Conservation (phyloP, 2,797 vertebrate species). For the Enteromius thamalakanensis region DNA sequence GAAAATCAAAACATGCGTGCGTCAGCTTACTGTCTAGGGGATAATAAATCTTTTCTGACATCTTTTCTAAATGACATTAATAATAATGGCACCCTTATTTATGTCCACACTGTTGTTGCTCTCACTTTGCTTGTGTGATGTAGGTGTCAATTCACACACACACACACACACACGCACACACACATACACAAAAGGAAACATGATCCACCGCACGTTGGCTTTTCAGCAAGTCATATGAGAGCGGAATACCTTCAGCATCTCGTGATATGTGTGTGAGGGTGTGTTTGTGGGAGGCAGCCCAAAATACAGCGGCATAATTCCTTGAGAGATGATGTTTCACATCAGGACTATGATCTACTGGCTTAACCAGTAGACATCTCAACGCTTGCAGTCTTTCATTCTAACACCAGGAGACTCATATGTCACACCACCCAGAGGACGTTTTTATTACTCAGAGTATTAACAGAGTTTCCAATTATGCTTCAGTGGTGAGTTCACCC, state of each 20-base stretch:
- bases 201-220: conserved; percentile 12
- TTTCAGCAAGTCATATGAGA: conserved; percentile 42
- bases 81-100: conserved; percentile 1
- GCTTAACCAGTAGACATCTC: conserved; percentile 45
- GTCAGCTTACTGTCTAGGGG: not conserved
- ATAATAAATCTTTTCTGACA: not conserved
- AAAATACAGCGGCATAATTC: conserved; percentile 38
- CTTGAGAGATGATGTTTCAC: conserved; percentile 47
- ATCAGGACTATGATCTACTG: conserved; percentile 39
- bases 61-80: not conserved
- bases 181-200: conserved; percentile 28
- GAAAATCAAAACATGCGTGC: not conserved
- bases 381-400: conserved; percentile 8
- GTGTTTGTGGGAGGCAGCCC: conserved; percentile 33
- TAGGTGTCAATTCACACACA: conserved; percentile 25
- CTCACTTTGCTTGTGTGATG: not conserved
- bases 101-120: not conserved
- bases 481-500: not conserved
- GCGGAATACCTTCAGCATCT: conserved; percentile 29
- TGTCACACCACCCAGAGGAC: not conserved
- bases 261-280: conserved; percentile 20
- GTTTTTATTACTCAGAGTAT: not conserved
- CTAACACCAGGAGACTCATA: conserved; percentile 8
- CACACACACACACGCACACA: too few species aligned
- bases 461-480: not conserved